These are phyloP conservation scores for Octopus sinensis DNA, from an alignment of 1,140 invertebrate genomes.

Conservation along the genomic window DNA sequence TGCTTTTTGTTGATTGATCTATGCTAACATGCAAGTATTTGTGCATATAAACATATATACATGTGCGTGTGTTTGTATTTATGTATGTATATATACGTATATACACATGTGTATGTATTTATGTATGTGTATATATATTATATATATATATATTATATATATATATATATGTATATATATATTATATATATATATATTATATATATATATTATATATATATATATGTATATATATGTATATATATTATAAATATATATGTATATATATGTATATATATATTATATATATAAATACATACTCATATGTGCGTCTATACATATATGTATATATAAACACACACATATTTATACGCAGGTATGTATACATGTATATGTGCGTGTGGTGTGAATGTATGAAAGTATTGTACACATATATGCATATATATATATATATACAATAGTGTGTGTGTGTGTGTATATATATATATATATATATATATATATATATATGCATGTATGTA, in stretches of 20 bases:
- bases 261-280: background rate
- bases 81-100: too few relatives aligned
- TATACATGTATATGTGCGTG: background rate
- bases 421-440: too few relatives aligned
- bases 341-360: background rate
- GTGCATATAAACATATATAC: too few relatives aligned
- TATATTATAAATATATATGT: background rate
- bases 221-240: background rate
- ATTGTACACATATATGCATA: background rate
- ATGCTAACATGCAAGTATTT: too few relatives aligned
- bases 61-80: too few relatives aligned
- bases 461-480: too few relatives aligned
- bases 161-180: constrained; percentile 20
- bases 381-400: background rate
- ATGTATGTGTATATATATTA: constrained; percentile 18
- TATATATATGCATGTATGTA: too few relatives aligned
- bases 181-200: background rate
- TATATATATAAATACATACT: background rate
- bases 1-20: too few relatives aligned
- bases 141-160: constrained; percentile 20
- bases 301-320: background rate
- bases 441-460: too few relatives aligned
- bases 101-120: too few relatives aligned
- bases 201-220: background rate
- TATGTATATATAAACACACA: background rate